These are phyloP conservation scores for Tragulus kanchil DNA, from an alignment of 2,113 vertebrate genomes.

Conservation along the genomic window DNA sequence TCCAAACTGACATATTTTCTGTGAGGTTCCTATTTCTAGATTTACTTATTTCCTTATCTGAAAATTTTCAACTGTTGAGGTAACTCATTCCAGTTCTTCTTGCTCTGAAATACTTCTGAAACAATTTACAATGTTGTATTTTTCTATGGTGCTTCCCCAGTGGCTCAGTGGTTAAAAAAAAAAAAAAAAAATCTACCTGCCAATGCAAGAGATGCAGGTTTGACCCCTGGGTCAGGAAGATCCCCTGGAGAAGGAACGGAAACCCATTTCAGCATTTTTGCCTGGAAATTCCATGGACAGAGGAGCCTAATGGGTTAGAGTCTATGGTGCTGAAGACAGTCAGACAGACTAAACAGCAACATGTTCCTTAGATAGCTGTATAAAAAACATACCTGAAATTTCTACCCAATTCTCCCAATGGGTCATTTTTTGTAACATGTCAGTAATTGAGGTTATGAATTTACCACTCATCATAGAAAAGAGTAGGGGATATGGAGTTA, in stretches of 20 bases:
- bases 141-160: too few species aligned
- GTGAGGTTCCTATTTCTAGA: background rate
- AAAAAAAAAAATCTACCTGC: too few species aligned
- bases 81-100: background rate
- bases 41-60: background rate
- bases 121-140: background rate
- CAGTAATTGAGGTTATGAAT: background rate
- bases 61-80: background rate
- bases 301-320: too few species aligned
- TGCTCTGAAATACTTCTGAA: background rate
- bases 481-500: background rate
- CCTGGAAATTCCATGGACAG: too few species aligned
- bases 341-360: too few species aligned
- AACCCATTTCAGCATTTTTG: too few species aligned
- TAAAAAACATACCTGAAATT: background rate
- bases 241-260: too few species aligned
- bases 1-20: background rate
- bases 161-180: too few species aligned
- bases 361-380: too few species aligned
- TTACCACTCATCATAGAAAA: background rate
- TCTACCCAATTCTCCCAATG: background rate
- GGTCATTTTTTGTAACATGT: background rate
- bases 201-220: too few species aligned
- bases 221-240: too few species aligned
- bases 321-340: too few species aligned